These are phyloP conservation scores for Caenorhabditis drosophilae DNA, from an alignment of 2,888 invertebrate genomes.

Conservation along the genomic window DNA sequence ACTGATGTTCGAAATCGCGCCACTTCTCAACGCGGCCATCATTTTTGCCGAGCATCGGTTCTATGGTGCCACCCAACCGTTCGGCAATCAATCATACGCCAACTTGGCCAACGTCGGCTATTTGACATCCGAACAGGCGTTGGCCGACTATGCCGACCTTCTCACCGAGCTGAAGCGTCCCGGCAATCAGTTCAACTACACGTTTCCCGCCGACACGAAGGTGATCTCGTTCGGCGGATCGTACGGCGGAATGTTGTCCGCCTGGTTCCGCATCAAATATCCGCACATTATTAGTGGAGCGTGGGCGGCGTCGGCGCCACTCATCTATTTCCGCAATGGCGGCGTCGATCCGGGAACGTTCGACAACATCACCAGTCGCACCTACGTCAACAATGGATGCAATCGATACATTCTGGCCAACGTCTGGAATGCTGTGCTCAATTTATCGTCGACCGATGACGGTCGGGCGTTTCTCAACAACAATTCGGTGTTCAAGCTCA, in stretches of 20 bases:
- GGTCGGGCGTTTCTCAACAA: slow-evolving; percentile 41
- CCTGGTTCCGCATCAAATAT: slow-evolving; percentile 94
- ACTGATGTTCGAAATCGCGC: slow-evolving; percentile 89
- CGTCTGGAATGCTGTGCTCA: slow-evolving; percentile 80
- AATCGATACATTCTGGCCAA: slow-evolving; percentile 78
- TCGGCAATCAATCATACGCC: slow-evolving; percentile 75
- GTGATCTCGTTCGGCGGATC: slow-evolving; percentile 86
- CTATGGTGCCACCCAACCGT: slow-evolving; percentile 88
- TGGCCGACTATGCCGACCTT: slow-evolving; percentile 88
- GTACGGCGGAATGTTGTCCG: slow-evolving; percentile 94
- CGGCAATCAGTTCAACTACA: slow-evolving; percentile 16
- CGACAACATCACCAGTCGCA: slow-evolving; percentile 76
- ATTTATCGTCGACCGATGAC: slow-evolving; percentile 73
- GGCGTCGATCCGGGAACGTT: slow-evolving; percentile 51
- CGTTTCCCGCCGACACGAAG: slow-evolving; percentile 72
- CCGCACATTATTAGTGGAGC: slow-evolving; percentile 85
- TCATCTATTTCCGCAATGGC: slow-evolving; percentile 81
- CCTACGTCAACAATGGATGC: slow-evolving; percentile 49
- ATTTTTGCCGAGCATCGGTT: slow-evolving; percentile 94
- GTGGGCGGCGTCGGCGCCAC: slow-evolving; percentile 91
- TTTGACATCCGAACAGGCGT: slow-evolving; percentile 85
- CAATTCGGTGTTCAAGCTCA: slow-evolving; percentile 45
- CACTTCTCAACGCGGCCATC: slow-evolving; percentile 80
- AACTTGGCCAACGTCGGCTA: slow-evolving; percentile 72
- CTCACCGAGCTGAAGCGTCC: slow-evolving; percentile 76